Evolutionary conservation across 2,113 vertebrate genomes (phyloP), one percentile per base, ranked within the genome.

Genomic region (Atractosteus spatula): DNA sequence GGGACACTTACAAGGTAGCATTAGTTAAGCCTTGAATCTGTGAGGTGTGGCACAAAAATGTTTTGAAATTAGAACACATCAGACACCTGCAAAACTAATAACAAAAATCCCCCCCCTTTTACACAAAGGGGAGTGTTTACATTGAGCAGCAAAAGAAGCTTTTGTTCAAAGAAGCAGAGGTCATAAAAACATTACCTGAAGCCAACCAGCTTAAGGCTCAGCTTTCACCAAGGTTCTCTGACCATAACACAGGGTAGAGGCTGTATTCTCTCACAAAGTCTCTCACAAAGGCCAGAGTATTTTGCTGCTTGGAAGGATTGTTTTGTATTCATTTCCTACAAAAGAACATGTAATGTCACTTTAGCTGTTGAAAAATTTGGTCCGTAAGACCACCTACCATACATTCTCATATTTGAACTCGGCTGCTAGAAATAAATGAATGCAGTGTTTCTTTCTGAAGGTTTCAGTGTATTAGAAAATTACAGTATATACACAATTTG

Each of bases 151-250:
- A 54, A n/a, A 63, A 55, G 57, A 57, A 68, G 55, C 65, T 47
- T 82, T 77, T 82, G 71, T 79, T 77, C 75, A 45, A 41, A 71
- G 76, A 68, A 55, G 55, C 42, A 47, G 29, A 56, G 64, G 69
- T 76, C 56, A 74, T 41, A 66, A 74, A 76, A 79, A 77, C 73
- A 71, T 66, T 59, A 71, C 14, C 71, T 69, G 67, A 74, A 69
- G 71, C 73, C 64, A 69, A 69, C 73, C 64, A 56, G 45, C 43
- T 14, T 54, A 41, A 68, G 64, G 55, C 70, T 81, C 54, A 62
- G 43, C 74, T 74, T 71, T 47, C 51, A 74, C 44, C 62, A 43
- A 66, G 65, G 42, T 65, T 57, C 62, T 47, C 63, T 13, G 62
- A 56, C 45, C 42, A 56, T 11, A 55, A 66, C 29, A 29, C 29